A percentile compares a stretch with the other conserved stretches of the same genome.
phyloP scores from a whole-genome alignment of 1,140 invertebrate genomes.

The Dreissena rostriformis region DNA sequence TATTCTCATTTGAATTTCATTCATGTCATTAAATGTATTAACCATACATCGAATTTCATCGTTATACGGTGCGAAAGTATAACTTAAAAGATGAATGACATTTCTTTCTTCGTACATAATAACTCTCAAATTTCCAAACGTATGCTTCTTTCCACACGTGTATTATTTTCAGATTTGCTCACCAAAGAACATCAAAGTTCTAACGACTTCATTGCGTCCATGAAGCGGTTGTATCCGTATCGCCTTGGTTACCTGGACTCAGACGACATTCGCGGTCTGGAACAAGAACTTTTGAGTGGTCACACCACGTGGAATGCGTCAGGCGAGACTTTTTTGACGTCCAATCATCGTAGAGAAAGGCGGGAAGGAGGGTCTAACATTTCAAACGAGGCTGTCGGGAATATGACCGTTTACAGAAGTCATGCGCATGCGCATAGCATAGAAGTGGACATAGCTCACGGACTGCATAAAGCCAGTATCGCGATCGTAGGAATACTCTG shows the following conservation, averaged over 20 bases:
- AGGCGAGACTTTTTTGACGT: background rate
- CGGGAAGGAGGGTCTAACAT: background rate
- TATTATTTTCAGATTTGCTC: constrained; percentile 50
- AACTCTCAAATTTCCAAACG: background rate
- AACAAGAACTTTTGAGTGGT: constrained; percentile 32
- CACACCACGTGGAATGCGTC: constrained; percentile 39
- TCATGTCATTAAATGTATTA: too few relatives aligned
- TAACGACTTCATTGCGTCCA: constrained; percentile 36
- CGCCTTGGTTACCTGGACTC: constrained; percentile 23
- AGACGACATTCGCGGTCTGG: constrained; percentile 27
- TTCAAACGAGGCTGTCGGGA: background rate
- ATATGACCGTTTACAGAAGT: background rate
- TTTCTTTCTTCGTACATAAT: background rate
- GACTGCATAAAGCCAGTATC: constrained; percentile 31
- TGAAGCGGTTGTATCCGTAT: constrained; percentile 44
- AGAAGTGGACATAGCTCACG: constrained; percentile 1
- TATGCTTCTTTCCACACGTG: background rate
- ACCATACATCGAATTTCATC: too few relatives aligned
- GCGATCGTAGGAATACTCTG: constrained; percentile 1
- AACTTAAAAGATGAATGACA: too few relatives aligned
- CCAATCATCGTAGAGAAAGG: background rate
- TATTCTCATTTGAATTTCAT: too few relatives aligned
- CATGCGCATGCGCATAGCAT: background rate
- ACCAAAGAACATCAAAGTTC: constrained; percentile 32
- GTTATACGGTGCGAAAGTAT: too few relatives aligned